These are phyloP conservation scores for Urocitellus parryii DNA, from an alignment of 2,113 vertebrate species.

Conservation along the genomic window DNA sequence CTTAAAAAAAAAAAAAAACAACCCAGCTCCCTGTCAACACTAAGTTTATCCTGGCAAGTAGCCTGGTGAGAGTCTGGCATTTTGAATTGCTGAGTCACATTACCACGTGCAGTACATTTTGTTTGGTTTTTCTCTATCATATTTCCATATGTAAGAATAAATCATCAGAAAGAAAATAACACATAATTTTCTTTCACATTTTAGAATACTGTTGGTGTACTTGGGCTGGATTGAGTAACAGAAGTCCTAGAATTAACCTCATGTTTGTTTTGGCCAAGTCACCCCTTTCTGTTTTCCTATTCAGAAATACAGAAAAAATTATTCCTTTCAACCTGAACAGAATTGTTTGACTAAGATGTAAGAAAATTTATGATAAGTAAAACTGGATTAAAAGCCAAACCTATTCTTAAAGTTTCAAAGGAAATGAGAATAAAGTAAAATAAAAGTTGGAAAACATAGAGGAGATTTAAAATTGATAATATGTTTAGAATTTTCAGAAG, in stretches of 20 bases:
- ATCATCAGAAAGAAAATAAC: constrained; percentile 6
- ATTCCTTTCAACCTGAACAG: not conserved
- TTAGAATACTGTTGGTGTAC: not conserved
- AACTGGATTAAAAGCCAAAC: not conserved
- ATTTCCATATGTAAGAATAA: constrained; percentile 38
- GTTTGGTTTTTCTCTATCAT: not conserved
- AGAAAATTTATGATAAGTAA: not conserved
- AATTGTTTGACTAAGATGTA: not conserved
- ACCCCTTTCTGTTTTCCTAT: not conserved
- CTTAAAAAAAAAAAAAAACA: not conserved
- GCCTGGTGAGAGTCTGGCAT: not conserved
- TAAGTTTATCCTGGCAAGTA: constrained; percentile 63
- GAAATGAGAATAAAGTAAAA: not conserved
- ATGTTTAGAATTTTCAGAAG: constrained; percentile 23
- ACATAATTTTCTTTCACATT: not conserved
- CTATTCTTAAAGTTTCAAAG: not conserved
- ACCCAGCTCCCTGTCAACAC: not conserved
- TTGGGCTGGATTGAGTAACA: not conserved
- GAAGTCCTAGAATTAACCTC: not conserved
- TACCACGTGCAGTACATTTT: constrained; percentile 46
- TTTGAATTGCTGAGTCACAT: constrained; percentile 65
- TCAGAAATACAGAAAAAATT: not conserved
- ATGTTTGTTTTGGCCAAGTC: not conserved
- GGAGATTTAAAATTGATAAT: not conserved
- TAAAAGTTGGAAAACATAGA: not conserved